These are phyloP conservation scores for Pagetopsis macropterus DNA, from an alignment of 2,797 vertebrate genomes.

Conservation along the genomic window DNA sequence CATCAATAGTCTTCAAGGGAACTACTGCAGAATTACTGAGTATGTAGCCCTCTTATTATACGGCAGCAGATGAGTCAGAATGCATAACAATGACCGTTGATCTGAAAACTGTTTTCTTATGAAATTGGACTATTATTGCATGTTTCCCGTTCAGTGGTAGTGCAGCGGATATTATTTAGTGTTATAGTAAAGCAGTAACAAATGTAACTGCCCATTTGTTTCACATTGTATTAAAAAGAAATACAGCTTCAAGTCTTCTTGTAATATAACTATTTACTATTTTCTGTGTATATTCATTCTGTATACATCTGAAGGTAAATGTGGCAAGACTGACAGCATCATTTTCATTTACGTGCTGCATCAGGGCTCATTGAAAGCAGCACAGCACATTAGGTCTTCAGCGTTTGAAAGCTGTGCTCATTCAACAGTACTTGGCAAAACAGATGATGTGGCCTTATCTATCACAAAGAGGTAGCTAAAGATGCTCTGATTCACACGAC, in stretches of 20 bases:
- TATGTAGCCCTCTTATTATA: neutral
- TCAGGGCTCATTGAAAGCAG: slow-evolving; percentile 31
- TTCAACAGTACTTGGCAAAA: slow-evolving; percentile 32
- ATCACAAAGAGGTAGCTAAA: slow-evolving; percentile 48
- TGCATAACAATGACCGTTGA: slow-evolving; percentile 4
- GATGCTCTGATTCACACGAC: slow-evolving; percentile 44
- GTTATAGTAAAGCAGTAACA: neutral
- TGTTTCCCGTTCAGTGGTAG: neutral
- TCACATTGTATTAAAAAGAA: neutral
- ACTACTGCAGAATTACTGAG: neutral
- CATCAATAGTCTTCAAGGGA: neutral
- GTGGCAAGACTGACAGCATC: slow-evolving; percentile 1
- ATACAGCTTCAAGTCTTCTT: no score
- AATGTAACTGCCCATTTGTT: neutral
- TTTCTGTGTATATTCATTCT: neutral
- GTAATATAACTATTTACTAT: neutral
- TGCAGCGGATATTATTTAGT: neutral
- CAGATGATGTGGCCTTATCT: slow-evolving; percentile 26
- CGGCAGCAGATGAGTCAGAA: slow-evolving; percentile 16
- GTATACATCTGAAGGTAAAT: slow-evolving; percentile 23
- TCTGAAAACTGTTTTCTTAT: neutral
- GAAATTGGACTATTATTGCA: neutral
- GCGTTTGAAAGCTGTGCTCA: slow-evolving; percentile 38
- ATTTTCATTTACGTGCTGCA: slow-evolving; percentile 3
- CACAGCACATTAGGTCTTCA: slow-evolving; percentile 40